Conservation (phyloP, 2,113 vertebrate genomes). For the Oceanites oceanicus region DNA sequence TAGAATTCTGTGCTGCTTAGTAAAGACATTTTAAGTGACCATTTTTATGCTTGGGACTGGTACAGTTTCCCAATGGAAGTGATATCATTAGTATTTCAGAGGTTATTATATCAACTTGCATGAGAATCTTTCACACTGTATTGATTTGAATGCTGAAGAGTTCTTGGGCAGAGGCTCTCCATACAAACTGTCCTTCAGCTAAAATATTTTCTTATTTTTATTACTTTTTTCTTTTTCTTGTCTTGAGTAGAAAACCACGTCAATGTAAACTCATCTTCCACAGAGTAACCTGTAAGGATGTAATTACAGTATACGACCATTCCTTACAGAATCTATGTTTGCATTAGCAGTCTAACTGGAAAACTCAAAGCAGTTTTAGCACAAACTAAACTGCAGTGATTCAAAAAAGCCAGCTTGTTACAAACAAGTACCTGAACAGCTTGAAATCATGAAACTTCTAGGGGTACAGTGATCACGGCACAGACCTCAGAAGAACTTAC, state of each 20-base stretch:
- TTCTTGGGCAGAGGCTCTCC: not conserved
- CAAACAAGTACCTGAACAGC: not conserved
- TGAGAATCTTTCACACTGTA: slow-evolving; percentile 31
- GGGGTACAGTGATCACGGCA: not conserved
- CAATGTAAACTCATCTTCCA: not conserved
- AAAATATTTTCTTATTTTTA: slow-evolving; percentile 5
- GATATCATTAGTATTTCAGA: slow-evolving; percentile 51
- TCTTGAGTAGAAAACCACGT: not conserved
- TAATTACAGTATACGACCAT: not conserved
- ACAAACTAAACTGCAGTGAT: not conserved
- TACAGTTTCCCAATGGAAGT: slow-evolving; percentile 16
- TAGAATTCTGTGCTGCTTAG: slow-evolving; percentile 37
- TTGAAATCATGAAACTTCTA: not conserved
- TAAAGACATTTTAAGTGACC: slow-evolving; percentile 58
- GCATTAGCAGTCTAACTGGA: not conserved
- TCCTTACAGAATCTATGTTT: not conserved
- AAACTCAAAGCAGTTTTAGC: not conserved
- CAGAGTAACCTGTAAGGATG: not conserved
- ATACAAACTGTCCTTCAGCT: not conserved
- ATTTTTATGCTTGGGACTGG: slow-evolving; percentile 26
- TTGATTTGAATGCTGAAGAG: slow-evolving; percentile 13
- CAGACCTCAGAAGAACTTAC: not conserved
- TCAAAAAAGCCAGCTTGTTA: not conserved
- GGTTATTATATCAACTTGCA: slow-evolving; percentile 38
- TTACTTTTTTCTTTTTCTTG: not conserved